Evolutionary conservation across 2,113 vertebrate genomes (phyloP).

Genomic region (Clupea harengus): DNA sequence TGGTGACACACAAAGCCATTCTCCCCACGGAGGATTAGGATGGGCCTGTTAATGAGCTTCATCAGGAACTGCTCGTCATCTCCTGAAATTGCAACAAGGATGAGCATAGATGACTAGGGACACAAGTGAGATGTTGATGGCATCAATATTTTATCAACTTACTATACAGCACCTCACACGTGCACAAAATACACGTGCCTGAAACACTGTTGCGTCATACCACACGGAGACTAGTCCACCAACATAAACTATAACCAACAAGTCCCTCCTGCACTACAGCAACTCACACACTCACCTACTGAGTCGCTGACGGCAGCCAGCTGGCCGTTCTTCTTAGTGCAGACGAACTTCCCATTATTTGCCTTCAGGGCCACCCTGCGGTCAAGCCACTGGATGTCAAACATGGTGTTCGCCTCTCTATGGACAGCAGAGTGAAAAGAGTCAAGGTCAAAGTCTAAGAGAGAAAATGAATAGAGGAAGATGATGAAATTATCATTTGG

Average conservation of each 20-base stretch:
- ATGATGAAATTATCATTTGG: not conserved
- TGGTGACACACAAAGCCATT: conserved; percentile 93
- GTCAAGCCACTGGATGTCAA: conserved; percentile 90
- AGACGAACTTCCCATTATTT: conserved; percentile 90
- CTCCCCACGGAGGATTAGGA: conserved; percentile 86
- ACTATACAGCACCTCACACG: not conserved
- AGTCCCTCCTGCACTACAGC: not conserved
- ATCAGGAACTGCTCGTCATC: conserved; percentile 86
- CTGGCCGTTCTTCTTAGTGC: conserved; percentile 95
- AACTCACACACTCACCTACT: conserved; percentile 74
- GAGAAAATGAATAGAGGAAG: not conserved
- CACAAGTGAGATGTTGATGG: not conserved
- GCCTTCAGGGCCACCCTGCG: conserved; percentile 86
- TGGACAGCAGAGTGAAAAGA: not conserved
- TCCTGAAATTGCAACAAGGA: conserved; percentile 65
- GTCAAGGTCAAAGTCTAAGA: not conserved
- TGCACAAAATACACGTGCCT: not conserved
- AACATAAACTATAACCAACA: not conserved
- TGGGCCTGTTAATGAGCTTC: conserved; percentile 94
- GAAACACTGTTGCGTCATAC: not conserved
- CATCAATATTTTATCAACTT: not conserved
- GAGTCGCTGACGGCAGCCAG: conserved; percentile 86
- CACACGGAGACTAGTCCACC: not conserved
- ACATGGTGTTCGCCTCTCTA: conserved; percentile 88
- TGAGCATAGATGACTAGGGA: not conserved